Evolutionary conservation across 2,113 vertebrate genomes (phyloP).

Genomic region (Sylvietta virens): DNA sequence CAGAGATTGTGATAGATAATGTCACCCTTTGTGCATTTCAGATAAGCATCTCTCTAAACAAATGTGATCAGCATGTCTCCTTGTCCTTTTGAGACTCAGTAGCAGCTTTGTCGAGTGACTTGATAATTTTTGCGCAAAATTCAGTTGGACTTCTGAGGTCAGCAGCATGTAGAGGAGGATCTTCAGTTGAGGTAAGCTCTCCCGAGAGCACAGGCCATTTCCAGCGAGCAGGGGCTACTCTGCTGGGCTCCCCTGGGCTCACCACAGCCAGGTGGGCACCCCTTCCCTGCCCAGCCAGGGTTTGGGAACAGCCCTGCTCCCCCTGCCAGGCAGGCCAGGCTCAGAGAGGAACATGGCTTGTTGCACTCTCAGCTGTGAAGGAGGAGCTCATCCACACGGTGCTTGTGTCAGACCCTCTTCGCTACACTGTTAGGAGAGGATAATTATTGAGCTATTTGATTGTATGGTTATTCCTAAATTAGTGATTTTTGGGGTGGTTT

Average conservation of each 20-base stretch:
- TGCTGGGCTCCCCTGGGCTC: neutral
- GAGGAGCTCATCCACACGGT: constrained; percentile 77
- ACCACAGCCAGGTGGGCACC: neutral
- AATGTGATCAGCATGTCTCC: constrained; percentile 57
- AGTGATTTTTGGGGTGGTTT: constrained; percentile 53
- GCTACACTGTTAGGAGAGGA: constrained; percentile 71
- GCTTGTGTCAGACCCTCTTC: constrained; percentile 73
- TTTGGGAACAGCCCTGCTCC: neutral
- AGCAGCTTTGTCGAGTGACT: constrained; percentile 41
- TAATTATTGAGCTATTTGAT: constrained; percentile 75
- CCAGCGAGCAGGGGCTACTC: neutral
- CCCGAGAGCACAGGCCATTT: neutral
- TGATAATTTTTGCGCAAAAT: constrained; percentile 44
- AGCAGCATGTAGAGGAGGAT: constrained; percentile 48
- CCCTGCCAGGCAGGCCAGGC: neutral
- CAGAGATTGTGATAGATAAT: constrained; percentile 55
- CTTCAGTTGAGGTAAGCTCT: constrained; percentile 51
- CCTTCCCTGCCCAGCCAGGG: neutral
- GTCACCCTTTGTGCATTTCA: constrained; percentile 57
- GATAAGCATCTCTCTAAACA: constrained; percentile 62
- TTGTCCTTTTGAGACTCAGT: constrained; percentile 58
- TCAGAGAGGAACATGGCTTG: neutral
- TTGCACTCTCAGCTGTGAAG: constrained; percentile 57
- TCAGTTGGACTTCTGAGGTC: constrained; percentile 45
- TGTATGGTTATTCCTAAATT: constrained; percentile 73